Base-by-base conservation (phyloP, 1,140 invertebrate genomes). In the Hylaeus volcanicus region DNA sequence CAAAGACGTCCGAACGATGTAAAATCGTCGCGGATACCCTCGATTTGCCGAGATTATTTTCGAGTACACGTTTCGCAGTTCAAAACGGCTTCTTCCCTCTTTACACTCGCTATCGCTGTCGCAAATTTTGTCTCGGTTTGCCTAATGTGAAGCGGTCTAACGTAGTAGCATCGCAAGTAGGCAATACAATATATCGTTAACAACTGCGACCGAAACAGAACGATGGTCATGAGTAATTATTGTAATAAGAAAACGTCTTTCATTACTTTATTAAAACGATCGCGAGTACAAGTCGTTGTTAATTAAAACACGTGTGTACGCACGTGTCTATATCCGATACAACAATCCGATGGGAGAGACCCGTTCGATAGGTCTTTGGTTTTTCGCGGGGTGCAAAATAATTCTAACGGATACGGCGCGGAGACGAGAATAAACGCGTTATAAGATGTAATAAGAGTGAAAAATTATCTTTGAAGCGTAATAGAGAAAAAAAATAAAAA, bases 251-350 rank as follows among this genome's bases (percentile, higher is more conserved):
- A 91, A 88, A 90, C 83, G 91, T 92, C 91, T 92, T 92, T 92
- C 91, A 92, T 91, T 91, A 92, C 79, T 91, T 90, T 90, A 91
- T 88, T 89, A 85, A 89, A 72, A 92, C 80, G 75, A 88, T 79
- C 81, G 85, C 78, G 75, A 91, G 88, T 90, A 90, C 79, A 90
- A 89, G 88, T 87, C 81, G 83, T 79, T 64, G 78, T 81, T 88
- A 88, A 63, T 71, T 26, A 74, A 81, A 74, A 75, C 15, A n/a
- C 63, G 77, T 80, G 48, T 83, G 73, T 73, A 43, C 70, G 51
- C 51, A 37, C 53, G 79, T 71, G 56, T 74, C 65, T 74, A 86
- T 78, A 82, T 79, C 60, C 74, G 56, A 43, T 82, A 43, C 74
- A 82, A 5, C 41, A 53, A 82, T 5, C 56, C 14, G 51, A 81